These are phyloP conservation scores for Reticulitermes speratus DNA, from an alignment of 1,140 invertebrate species.

Conservation along the genomic window DNA sequence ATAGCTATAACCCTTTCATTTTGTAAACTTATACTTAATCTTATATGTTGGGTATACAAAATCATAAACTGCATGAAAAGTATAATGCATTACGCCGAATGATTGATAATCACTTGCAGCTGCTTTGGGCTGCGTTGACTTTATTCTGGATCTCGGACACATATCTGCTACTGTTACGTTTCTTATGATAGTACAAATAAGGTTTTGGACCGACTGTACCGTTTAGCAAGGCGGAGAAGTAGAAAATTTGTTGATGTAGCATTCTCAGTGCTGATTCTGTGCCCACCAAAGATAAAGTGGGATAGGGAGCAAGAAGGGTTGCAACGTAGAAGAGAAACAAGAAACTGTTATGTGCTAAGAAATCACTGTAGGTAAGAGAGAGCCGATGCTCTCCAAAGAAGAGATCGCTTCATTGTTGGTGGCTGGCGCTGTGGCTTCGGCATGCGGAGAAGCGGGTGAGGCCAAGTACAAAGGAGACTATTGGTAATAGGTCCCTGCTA, in stretches of 20 bases:
- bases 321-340: not conserved
- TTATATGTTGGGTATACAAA: no score
- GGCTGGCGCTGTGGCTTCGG: not conserved
- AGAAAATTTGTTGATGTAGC: not conserved
- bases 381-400: not conserved
- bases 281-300: not conserved
- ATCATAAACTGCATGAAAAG: no score
- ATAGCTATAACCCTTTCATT: no score
- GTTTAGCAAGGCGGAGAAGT: not conserved
- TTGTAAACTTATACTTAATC: no score
- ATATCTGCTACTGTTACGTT: not conserved
- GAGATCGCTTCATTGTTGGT: not conserved
- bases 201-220: not conserved
- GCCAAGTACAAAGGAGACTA: not conserved
- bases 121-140: no score
- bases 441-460: not conserved
- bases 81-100: no score
- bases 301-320: not conserved
- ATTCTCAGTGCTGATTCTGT: not conserved
- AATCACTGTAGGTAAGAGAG: not conserved
- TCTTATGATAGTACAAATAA: not conserved
- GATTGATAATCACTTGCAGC: no score
- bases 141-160: no score
- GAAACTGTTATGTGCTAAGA: conserved; percentile 1
- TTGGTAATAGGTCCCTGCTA: not conserved